Percentiles rank a stretch among this genome's conserved stretches.
These are phyloP conservation scores for Pasiphila rectangulata DNA, from an alignment of 2,888 invertebrate genomes.

Conservation along the genomic window DNA sequence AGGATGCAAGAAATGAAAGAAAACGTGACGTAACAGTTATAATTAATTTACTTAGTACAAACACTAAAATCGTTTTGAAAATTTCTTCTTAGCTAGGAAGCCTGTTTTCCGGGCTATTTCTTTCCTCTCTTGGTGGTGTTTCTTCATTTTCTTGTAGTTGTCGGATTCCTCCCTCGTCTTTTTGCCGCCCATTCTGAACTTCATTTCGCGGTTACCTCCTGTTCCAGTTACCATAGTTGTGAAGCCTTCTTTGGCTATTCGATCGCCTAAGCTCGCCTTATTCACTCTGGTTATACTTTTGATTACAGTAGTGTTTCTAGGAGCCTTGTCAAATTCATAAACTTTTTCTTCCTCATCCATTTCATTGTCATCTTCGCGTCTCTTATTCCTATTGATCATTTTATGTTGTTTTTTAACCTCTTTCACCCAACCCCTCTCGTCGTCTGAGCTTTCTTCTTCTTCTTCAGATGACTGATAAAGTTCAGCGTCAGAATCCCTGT, in stretches of 20 bases:
- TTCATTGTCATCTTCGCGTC: conserved; percentile 52
- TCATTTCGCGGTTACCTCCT: conserved; percentile 90
- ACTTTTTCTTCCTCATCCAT: conserved; percentile 42
- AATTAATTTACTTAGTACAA: conserved; percentile 21
- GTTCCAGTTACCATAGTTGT: conserved; percentile 70
- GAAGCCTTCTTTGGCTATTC: conserved; percentile 83
- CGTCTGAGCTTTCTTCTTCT: conserved; percentile 85
- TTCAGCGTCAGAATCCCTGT: conserved; percentile 78
- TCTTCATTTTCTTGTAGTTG: conserved; percentile 82
- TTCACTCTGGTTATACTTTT: conserved; percentile 72
- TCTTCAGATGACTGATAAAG: conserved; percentile 64
- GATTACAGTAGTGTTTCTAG: conserved; percentile 71
- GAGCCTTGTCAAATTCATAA: conserved; percentile 69
- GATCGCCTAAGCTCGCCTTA: conserved; percentile 87
- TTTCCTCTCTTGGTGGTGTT: conserved; percentile 86
- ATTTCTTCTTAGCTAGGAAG: conserved; percentile 61
- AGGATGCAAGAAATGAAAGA: too few relatives aligned
- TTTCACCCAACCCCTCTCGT: conserved; percentile 88
- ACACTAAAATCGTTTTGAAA: conserved; percentile 45
- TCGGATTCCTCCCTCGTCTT: conserved; percentile 68
- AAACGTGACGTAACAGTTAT: background rate
- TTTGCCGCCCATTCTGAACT: conserved; percentile 83
- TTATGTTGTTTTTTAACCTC: conserved; percentile 89
- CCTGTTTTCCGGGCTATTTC: conserved; percentile 78
- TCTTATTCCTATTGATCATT: conserved; percentile 72